A percentile compares a stretch with the other conserved stretches of the same genome.
phyloP scores from a whole-genome alignment of 2,113 vertebrate genomes.

The Amblyopsis rosae region DNA sequence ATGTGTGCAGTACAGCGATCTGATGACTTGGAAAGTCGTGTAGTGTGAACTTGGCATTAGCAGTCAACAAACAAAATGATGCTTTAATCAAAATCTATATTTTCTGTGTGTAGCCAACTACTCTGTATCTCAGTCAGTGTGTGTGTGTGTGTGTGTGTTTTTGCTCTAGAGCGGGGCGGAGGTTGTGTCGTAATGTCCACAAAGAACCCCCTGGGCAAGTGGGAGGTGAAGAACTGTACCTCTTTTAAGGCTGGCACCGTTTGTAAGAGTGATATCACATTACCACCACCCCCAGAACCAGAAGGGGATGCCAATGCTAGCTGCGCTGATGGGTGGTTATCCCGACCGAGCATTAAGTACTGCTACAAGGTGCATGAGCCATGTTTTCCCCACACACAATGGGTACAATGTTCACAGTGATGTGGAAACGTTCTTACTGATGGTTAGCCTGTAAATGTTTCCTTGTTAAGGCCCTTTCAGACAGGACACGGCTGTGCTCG shows the following conservation, averaged over 20 bases:
- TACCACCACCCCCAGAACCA: slow-evolving; percentile 65
- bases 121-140: not conserved
- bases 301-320: slow-evolving; percentile 70
- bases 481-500: too few species aligned
- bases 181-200: slow-evolving; percentile 85
- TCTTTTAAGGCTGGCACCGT: slow-evolving; percentile 86
- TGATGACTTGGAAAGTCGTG: too few species aligned
- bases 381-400: not conserved
- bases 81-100: too few species aligned
- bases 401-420: too few species aligned
- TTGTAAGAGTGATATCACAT: slow-evolving; percentile 81
- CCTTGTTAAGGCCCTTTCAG: too few species aligned
- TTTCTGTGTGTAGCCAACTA: not conserved
- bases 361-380: slow-evolving; percentile 88
- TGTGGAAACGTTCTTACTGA: too few species aligned
- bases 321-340: slow-evolving; percentile 87
- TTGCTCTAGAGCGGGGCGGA: slow-evolving; percentile 48
- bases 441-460: too few species aligned
- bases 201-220: slow-evolving; percentile 81
- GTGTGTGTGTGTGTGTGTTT: not conserved
- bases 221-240: slow-evolving; percentile 87
- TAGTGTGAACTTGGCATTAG: too few species aligned
- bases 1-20: too few species aligned
- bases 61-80: too few species aligned
- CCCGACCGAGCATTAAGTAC: slow-evolving; percentile 65